Percentiles rank a stretch among this genome's conserved stretches.
Evolutionary conservation across 2,113 vertebrate species (phyloP).

Genomic region (Ornithorhynchus anatinus): DNA sequence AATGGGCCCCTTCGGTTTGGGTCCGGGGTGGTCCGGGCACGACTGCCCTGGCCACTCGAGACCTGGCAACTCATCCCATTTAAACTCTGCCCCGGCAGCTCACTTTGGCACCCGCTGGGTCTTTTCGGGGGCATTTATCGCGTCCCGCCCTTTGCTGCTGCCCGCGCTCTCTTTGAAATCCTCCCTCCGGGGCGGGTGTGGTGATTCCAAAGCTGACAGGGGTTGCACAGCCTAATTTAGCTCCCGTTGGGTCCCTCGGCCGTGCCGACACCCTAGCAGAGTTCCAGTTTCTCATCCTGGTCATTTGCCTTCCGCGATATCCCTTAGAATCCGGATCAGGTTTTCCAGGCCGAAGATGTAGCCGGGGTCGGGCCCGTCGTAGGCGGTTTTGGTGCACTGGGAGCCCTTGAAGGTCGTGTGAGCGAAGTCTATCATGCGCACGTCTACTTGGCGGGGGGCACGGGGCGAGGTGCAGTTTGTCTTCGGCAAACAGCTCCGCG

Average conservation of each 20-base stretch:
- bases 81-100: no score
- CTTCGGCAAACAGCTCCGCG: background rate
- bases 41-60: no score
- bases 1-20: no score
- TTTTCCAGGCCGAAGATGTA: slow-evolving; percentile 81
- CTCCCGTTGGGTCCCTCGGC: background rate
- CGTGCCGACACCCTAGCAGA: slow-evolving; percentile 5
- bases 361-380: slow-evolving; percentile 72
- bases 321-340: slow-evolving; percentile 73
- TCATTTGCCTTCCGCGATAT: slow-evolving; percentile 64
- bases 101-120: no score
- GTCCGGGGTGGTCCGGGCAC: no score
- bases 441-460: slow-evolving; percentile 47
- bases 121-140: background rate
- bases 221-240: background rate
- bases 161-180: background rate
- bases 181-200: background rate
- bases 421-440: slow-evolving; percentile 81
- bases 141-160: background rate
- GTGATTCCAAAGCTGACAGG: background rate
- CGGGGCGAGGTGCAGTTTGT: background rate
- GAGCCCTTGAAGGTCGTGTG: slow-evolving; percentile 75
- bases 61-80: no score
- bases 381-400: slow-evolving; percentile 30
- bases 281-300: background rate